phyloP scores from a whole-genome alignment of 2,113 vertebrate species.

The Numida meleagris region DNA sequence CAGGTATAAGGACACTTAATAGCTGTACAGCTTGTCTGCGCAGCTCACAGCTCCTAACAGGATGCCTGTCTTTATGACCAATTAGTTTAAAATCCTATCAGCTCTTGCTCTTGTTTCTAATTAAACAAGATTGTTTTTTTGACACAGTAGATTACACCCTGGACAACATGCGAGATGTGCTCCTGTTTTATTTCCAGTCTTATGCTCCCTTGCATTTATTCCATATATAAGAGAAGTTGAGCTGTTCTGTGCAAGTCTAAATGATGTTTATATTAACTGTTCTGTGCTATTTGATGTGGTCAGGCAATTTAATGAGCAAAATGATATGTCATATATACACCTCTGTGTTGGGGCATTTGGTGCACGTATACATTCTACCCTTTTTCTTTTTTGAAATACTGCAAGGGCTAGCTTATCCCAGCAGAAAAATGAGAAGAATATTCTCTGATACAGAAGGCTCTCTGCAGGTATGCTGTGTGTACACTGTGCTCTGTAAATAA shows the following conservation, averaged over 20 bases:
- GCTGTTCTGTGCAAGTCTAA: not conserved
- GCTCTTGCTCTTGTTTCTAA: slow-evolving; percentile 36
- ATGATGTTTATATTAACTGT: not conserved
- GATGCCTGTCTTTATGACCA: slow-evolving; percentile 43
- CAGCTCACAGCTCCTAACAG: slow-evolving; percentile 8
- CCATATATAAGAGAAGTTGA: not conserved
- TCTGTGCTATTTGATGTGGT: not conserved
- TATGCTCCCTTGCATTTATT: not conserved
- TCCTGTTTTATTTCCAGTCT: not conserved
- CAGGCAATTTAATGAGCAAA: not conserved
- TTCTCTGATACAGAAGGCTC: not conserved
- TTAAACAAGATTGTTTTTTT: slow-evolving; percentile 1
- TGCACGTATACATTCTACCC: not conserved
- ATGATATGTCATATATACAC: not conserved
- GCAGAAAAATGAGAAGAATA: not conserved
- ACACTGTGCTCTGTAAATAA: slow-evolving; percentile 1
- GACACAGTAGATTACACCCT: not conserved
- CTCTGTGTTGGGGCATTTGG: not conserved
- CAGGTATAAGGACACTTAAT: slow-evolving; percentile 33
- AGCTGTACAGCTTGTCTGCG: slow-evolving; percentile 27
- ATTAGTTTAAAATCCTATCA: slow-evolving; percentile 45
- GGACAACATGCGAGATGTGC: not conserved
- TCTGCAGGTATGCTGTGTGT: not conserved
- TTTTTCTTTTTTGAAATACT: not conserved
- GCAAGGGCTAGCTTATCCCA: not conserved